Evolutionary conservation across 2,797 vertebrate genomes (phyloP).

Genomic region (Enteromius unitaeniatus): DNA sequence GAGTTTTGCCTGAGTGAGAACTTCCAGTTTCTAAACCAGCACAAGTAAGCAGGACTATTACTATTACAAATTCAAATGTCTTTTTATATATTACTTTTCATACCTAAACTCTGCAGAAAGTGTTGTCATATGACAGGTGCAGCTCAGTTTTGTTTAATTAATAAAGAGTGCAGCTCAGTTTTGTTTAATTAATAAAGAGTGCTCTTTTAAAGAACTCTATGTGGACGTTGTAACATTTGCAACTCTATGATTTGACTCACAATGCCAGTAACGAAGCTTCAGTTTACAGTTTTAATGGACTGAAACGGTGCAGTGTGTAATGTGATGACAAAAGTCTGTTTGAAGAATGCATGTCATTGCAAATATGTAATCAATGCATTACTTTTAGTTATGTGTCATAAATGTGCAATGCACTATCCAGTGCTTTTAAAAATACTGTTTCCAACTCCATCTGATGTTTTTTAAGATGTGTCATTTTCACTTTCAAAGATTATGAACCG

Average conservation of each 20-base stretch:
- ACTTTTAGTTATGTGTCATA: background rate
- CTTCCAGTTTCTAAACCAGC: conserved; percentile 62
- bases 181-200: background rate
- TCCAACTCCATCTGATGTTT: background rate
- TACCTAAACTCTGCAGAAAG: background rate
- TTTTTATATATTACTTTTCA: background rate
- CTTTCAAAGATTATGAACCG: background rate
- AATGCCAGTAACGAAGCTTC: background rate
- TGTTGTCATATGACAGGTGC: background rate
- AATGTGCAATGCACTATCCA: background rate
- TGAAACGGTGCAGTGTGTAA: background rate
- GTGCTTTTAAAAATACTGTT: background rate
- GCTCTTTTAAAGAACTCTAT: background rate
- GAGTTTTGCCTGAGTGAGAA: conserved; percentile 62
- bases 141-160: background rate
- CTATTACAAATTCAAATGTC: background rate
- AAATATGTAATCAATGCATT: background rate
- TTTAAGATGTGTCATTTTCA: background rate
- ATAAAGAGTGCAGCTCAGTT: background rate
- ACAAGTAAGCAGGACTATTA: conserved; percentile 51
- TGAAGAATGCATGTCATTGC: background rate
- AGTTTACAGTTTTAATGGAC: background rate
- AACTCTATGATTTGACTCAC: background rate
- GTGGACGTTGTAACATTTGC: background rate
- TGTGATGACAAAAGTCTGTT: background rate